Evolutionary conservation across 2,797 vertebrate genomes (phyloP).

Genomic region (Sebastolobus alascanus): DNA sequence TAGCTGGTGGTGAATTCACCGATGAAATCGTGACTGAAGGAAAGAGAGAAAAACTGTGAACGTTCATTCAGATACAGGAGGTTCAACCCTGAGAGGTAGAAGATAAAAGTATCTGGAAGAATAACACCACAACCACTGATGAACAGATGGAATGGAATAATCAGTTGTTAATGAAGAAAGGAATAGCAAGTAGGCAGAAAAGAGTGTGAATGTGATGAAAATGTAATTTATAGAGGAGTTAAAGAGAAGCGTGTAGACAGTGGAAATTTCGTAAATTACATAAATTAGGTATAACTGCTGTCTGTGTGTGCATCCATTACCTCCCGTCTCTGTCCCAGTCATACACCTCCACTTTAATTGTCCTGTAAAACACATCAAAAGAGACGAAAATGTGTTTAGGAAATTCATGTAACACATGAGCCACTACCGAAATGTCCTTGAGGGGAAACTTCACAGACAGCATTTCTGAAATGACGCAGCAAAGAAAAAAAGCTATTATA

Average conservation of each 20-base stretch:
- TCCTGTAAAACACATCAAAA: constrained; percentile 66
- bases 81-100: not conserved
- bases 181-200: not conserved
- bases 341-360: constrained; percentile 82
- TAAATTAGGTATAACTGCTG: not conserved
- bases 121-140: constrained; percentile 6
- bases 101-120: constrained; percentile 7
- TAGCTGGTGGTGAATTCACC: constrained; percentile 96
- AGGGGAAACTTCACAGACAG: constrained; percentile 25
- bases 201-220: not conserved
- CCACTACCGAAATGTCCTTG: constrained; percentile 14
- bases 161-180: not conserved
- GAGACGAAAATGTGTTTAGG: constrained; percentile 2
- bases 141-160: not conserved
- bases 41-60: constrained; percentile 35
- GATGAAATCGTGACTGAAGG: constrained; percentile 94
- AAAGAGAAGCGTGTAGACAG: not conserved
- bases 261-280: not conserved
- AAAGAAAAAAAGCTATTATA: constrained; percentile 39
- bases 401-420: not conserved
- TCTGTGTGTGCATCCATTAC: constrained; percentile 50
- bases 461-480: constrained; percentile 10
- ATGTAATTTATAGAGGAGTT: constrained; percentile 12
- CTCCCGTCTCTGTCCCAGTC: constrained; percentile 85
- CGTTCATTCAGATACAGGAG: constrained; percentile 1